Conservation (phyloP, 2,888 invertebrate genomes). For the Diploptera punctata region DNA sequence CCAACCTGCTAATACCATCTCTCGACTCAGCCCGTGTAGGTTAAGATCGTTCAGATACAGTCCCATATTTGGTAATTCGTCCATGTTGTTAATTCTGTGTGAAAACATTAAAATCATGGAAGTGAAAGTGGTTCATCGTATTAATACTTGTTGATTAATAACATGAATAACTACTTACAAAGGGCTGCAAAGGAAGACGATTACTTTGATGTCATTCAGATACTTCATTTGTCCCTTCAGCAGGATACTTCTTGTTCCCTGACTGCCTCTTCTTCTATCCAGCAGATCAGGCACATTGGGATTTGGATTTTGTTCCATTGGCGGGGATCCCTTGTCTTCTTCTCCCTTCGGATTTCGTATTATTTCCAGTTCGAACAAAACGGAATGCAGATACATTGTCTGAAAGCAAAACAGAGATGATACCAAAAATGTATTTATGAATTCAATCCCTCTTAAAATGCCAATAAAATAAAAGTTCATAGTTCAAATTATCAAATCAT, state of each 20-base stretch:
- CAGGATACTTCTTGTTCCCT: slow-evolving; percentile 73
- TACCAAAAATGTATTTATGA: too few species aligned
- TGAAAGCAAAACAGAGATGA: too few species aligned
- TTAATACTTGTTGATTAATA: too few species aligned
- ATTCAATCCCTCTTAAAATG: too few species aligned
- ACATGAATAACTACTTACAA: slow-evolving; percentile 66
- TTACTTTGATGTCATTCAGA: slow-evolving; percentile 78
- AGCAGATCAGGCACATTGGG: slow-evolving; percentile 11
- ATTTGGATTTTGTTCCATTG: slow-evolving; percentile 38
- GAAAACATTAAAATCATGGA: too few species aligned
- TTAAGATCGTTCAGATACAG: slow-evolving; percentile 84
- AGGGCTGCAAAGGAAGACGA: slow-evolving; percentile 88
- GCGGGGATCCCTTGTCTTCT: not conserved
- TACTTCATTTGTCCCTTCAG: slow-evolving; percentile 88
- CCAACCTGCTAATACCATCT: slow-evolving; percentile 76
- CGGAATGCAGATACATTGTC: slow-evolving; percentile 80
- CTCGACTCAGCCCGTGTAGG: slow-evolving; percentile 82
- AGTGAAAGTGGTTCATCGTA: too few species aligned
- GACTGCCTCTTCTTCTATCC: slow-evolving; percentile 66
- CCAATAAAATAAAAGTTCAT: too few species aligned
- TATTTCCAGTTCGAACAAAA: slow-evolving; percentile 85
- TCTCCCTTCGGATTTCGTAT: slow-evolving; percentile 55
- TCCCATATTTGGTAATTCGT: slow-evolving; percentile 80
- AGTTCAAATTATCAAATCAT: too few species aligned
- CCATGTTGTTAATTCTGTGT: slow-evolving; percentile 80